These are phyloP conservation scores for Leptocoma aspasia DNA, from an alignment of 2,113 vertebrate species.

Conservation along the genomic window DNA sequence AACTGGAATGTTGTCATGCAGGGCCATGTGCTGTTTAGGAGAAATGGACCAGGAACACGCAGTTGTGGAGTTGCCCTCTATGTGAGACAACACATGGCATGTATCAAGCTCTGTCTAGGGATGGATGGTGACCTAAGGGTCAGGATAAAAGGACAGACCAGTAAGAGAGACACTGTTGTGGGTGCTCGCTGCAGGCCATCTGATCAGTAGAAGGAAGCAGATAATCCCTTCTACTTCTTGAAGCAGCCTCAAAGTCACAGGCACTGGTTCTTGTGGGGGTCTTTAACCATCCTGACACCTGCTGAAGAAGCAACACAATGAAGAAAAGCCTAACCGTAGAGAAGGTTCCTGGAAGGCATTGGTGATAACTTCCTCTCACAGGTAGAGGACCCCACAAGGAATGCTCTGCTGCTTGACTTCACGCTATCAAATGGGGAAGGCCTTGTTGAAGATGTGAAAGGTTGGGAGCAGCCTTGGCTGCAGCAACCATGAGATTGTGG, in stretches of 20 bases:
- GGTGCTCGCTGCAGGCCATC: neutral
- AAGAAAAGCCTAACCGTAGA: neutral
- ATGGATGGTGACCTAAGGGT: no score
- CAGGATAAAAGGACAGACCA: neutral
- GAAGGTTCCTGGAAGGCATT: neutral
- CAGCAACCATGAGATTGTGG: neutral
- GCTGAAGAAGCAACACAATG: neutral
- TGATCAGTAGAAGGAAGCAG: neutral
- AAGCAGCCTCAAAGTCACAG: neutral
- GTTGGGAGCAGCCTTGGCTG: neutral
- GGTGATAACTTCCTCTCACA: neutral
- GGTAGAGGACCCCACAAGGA: neutral
- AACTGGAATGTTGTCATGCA: neutral
- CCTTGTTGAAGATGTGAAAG: neutral
- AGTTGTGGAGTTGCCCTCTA: neutral
- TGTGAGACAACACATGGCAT: neutral
- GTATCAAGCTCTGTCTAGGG: neutral
- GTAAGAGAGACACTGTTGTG: neutral
- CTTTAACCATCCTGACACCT: neutral
- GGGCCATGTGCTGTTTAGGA: neutral
- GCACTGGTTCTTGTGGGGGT: neutral
- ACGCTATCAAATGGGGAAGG: neutral
- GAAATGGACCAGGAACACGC: accelerated
- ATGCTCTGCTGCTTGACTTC: neutral
- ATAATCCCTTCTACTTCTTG: neutral